A percentile compares a stretch with the other conserved stretches of the same genome.
These are phyloP conservation scores for Graphium colonna DNA, from an alignment of 2,888 invertebrate species.

Conservation along the genomic window DNA sequence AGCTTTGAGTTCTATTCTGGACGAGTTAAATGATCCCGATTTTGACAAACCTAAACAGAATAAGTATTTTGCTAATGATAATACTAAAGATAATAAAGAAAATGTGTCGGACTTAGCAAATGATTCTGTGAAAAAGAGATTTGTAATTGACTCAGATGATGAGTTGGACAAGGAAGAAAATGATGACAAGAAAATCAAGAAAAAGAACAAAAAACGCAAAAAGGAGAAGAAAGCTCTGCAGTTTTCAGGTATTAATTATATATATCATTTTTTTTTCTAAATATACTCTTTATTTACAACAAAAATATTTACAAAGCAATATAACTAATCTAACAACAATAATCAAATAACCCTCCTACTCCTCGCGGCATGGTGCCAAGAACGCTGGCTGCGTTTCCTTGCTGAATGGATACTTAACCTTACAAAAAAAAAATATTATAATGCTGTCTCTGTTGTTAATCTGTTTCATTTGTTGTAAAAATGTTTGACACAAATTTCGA, in stretches of 20 bases:
- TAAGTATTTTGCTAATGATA: constrained; percentile 48
- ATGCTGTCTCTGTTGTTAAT: no score
- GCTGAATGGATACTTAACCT: no score
- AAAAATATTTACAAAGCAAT: no score
- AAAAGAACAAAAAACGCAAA: constrained; percentile 59
- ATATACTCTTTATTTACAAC: no score
- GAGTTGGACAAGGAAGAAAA: constrained; percentile 38
- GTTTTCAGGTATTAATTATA: constrained; percentile 56
- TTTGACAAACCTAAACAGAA: constrained; percentile 49
- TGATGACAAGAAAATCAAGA: constrained; percentile 43
- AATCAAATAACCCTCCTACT: no score
- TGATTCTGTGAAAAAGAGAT: constrained; percentile 48
- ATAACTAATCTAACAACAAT: no score
- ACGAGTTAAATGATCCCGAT: constrained; percentile 59
- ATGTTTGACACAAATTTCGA: no score
- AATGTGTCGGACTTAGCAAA: constrained; percentile 29
- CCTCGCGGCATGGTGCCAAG: no score
- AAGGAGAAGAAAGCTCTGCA: constrained; percentile 56
- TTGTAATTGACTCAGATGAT: constrained; percentile 68
- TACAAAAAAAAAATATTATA: no score
- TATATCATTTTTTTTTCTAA: background rate
- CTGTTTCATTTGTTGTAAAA: no score
- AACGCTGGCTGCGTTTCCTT: no score
- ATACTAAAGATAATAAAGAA: constrained; percentile 29
- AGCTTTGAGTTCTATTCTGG: constrained; percentile 55